A percentile compares a stretch with the other conserved stretches of the same genome.
These are phyloP conservation scores for Mormyrops boulengeri DNA, from an alignment of 2,797 vertebrate species.

Conservation along the genomic window DNA sequence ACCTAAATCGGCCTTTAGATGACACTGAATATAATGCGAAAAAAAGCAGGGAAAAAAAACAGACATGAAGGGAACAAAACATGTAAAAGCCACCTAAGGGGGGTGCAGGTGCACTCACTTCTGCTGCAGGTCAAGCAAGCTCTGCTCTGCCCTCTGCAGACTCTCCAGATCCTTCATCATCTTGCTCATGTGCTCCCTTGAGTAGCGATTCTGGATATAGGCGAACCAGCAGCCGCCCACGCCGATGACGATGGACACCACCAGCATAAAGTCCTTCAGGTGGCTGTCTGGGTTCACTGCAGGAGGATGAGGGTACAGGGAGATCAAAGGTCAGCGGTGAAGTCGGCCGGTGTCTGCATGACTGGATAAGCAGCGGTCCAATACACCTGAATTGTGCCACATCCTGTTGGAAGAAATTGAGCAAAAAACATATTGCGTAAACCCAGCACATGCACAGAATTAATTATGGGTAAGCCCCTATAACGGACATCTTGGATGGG, in stretches of 20 bases:
- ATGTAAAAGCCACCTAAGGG: neutral
- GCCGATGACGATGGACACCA: conserved; percentile 78
- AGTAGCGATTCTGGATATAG: conserved; percentile 76
- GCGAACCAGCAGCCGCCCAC: conserved; percentile 90
- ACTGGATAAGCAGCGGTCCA: neutral
- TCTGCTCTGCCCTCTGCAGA: conserved; percentile 83
- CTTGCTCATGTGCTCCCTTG: conserved; percentile 79
- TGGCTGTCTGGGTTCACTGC: conserved; percentile 57
- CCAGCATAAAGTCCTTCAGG: conserved; percentile 85
- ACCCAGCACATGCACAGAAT: neutral
- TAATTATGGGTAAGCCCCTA: neutral
- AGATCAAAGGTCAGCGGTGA: neutral
- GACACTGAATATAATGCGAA: neutral
- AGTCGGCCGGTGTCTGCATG: too few species aligned
- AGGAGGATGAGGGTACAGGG: neutral
- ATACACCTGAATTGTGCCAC: neutral
- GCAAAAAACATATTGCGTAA: neutral
- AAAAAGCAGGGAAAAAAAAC: neutral
- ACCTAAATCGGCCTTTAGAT: neutral
- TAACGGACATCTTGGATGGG: neutral
- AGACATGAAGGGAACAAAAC: neutral
- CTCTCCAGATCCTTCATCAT: conserved; percentile 93
- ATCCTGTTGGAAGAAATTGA: neutral
- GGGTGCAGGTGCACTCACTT: conserved; percentile 59
- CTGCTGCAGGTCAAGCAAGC: conserved; percentile 81